phyloP scores from a whole-genome alignment of 1,140 invertebrate species.

The Kradibia gibbosae region DNA sequence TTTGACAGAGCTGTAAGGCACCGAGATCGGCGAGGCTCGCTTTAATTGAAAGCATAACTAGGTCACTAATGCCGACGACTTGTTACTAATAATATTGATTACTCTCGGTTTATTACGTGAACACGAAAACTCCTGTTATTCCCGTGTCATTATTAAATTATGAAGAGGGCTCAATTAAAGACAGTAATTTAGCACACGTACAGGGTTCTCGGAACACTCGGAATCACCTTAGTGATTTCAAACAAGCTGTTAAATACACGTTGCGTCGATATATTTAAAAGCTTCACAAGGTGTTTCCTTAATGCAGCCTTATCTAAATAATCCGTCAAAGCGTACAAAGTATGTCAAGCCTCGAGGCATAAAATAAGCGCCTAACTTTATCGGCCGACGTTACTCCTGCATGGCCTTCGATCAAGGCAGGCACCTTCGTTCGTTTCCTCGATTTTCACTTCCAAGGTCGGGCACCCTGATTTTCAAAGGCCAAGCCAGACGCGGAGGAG shows the following conservation, averaged over 20 bases:
- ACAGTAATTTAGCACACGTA: not conserved
- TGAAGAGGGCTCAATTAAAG: not conserved
- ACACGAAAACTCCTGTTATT: too few species aligned
- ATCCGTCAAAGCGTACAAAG: not conserved
- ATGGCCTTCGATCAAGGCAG: not conserved
- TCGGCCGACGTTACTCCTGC: not conserved
- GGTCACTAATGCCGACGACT: too few species aligned
- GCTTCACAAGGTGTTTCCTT: not conserved
- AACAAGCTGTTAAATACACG: not conserved
- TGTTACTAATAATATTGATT: too few species aligned
- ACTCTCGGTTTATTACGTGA: too few species aligned
- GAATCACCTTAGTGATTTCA: not conserved
- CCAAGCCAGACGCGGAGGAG: too few species aligned
- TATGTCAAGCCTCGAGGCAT: not conserved
- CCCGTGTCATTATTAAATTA: too few species aligned
- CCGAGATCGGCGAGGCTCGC: too few species aligned
- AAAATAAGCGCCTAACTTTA: not conserved
- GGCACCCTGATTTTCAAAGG: not conserved
- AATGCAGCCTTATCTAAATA: constrained; percentile 2
- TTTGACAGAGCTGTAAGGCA: too few species aligned
- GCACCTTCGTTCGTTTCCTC: not conserved
- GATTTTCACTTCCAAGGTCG: not conserved
- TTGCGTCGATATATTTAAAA: not conserved
- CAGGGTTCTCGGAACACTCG: not conserved
- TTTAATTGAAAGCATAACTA: too few species aligned